phyloP scores from a whole-genome alignment of 2,113 vertebrate genomes.

The Eulemur macaco region DNA sequence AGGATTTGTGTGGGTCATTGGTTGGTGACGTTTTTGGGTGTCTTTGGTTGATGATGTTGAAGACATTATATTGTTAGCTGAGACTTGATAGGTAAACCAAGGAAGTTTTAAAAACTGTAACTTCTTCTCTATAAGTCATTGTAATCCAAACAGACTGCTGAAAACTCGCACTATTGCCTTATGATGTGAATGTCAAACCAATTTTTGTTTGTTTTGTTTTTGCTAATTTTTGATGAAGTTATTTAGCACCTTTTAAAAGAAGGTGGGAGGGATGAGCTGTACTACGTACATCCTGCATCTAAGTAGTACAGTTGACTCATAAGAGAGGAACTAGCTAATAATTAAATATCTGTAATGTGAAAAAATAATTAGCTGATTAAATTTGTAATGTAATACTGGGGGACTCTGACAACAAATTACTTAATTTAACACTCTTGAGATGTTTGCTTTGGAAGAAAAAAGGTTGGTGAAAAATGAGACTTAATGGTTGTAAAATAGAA shows the following conservation, averaged over 20 bases:
- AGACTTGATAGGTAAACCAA: neutral
- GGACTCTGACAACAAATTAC: neutral
- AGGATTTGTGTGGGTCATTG: neutral
- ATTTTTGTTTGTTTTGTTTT: neutral
- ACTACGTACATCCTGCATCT: neutral
- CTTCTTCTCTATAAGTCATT: neutral
- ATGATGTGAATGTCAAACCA: neutral
- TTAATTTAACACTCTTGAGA: slow-evolving; percentile 60
- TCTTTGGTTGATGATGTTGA: neutral
- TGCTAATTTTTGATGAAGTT: neutral
- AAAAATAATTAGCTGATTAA: slow-evolving; percentile 55
- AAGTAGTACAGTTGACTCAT: neutral
- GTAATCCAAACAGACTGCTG: neutral
- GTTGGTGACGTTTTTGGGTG: neutral
- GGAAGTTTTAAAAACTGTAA: neutral
- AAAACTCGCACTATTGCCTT: neutral
- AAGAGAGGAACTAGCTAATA: slow-evolving; percentile 50
- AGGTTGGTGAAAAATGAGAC: slow-evolving; percentile 18
- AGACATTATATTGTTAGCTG: neutral
- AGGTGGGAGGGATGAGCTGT: neutral
- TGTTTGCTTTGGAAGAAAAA: slow-evolving; percentile 49
- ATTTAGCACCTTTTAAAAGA: neutral
- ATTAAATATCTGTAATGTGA: slow-evolving; percentile 53
- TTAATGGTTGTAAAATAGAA: neutral
- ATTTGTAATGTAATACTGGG: slow-evolving; percentile 17